These are phyloP conservation scores for Rhyacichthys aspro DNA, from an alignment of 2,797 vertebrate genomes.

Conservation along the genomic window DNA sequence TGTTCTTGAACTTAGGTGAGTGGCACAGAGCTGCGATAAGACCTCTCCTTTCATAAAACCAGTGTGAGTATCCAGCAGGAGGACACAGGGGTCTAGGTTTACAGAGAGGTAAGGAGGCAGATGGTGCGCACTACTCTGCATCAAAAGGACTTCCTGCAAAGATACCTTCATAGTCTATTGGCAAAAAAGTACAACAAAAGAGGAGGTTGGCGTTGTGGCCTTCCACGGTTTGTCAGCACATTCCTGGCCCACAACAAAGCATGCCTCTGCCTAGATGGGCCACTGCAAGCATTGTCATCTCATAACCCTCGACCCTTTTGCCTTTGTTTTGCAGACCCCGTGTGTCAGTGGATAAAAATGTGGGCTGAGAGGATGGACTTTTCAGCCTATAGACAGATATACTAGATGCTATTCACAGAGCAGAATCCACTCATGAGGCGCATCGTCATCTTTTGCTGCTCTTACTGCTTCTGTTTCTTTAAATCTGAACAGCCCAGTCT, in stretches of 20 bases:
- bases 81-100: constrained; percentile 5
- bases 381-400: constrained; percentile 45
- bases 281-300: constrained; percentile 70
- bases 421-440: constrained; percentile 4
- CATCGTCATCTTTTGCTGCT: constrained; percentile 16
- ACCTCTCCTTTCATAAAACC: constrained; percentile 46
- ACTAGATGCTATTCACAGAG: constrained; percentile 28
- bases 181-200: constrained; percentile 65
- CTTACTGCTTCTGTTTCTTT: no score
- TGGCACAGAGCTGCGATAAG: constrained; percentile 57
- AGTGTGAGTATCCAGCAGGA: constrained; percentile 11
- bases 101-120: constrained; percentile 3
- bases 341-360: constrained; percentile 65
- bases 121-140: constrained; percentile 6
- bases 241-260: constrained; percentile 81
- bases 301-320: constrained; percentile 66
- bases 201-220: constrained; percentile 69
- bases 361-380: constrained; percentile 60
- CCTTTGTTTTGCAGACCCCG: constrained; percentile 64
- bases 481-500: no score
- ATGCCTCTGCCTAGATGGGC: constrained; percentile 67
- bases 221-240: constrained; percentile 79
- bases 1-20: constrained; percentile 61
- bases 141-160: constrained; percentile 28
- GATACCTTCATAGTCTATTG: constrained; percentile 56